Base-by-base conservation (phyloP, 2,888 invertebrate species). In the Andrena flavipes region DNA sequence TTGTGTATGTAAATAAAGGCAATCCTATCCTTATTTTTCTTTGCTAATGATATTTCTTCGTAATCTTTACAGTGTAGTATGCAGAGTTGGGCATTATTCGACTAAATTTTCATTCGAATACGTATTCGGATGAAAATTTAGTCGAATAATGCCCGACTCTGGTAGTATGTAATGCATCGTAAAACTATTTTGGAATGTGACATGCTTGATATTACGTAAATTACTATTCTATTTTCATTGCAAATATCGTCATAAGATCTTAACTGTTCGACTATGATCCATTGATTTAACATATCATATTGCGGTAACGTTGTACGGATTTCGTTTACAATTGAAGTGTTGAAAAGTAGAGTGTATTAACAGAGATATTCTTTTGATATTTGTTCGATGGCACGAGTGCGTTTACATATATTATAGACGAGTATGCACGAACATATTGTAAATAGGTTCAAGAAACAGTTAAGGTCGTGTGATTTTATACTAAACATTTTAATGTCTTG, bases 401-500 rank as follows among this genome's bases (percentile, higher is more conserved):
- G 33, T 78, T 35, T 73, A 62, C 49, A 78, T 70, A 65, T 35
- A 35, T 54, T 60, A 35, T 51, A 35, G 60, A 54, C 64, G 29
- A n/a, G 4, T 23, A 13, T 76, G 5, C 35, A 49, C 59, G 63
- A 67, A 68, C 20, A 67, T 71, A 54, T 56, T 62, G 64, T 62
- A 71, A 48, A 72, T 67, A 74, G 20, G 26, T 65, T 62, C 13
- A 82, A 33, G 7, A 54, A 71, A 54, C 64, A 72, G 84, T 85
- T 87, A 85, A 87, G 82, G 81, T 87, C 76, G 71, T 79, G 68
- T 62, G 76, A 80, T 87, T 80, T 76, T 85, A 74, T 85, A 82
- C 62, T 71, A 59, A 72, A 82, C 88, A 86, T 87, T 82, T 77
- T 84, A 76, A 84, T 85, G 83, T 84, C 83, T 88, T 73, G 76